Percentiles rank a stretch among this genome's conserved stretches.
Evolutionary conservation across 2,888 invertebrate genomes (phyloP).

Genomic region (Asteroscopus sphinx): DNA sequence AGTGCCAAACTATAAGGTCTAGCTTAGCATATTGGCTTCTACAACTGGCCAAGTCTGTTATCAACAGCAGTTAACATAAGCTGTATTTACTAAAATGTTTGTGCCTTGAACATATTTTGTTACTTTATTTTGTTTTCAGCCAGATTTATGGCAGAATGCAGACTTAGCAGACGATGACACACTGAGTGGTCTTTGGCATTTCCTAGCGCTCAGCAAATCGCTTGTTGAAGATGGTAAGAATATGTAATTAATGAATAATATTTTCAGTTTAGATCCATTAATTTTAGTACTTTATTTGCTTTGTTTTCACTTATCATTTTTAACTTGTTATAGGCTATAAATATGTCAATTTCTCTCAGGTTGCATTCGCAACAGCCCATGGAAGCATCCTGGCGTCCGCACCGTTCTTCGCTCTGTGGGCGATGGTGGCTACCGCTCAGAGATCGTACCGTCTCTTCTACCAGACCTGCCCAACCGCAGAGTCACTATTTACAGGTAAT

Average conservation of each 20-base stretch:
- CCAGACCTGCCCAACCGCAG: constrained; percentile 90
- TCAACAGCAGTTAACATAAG: too few relatives aligned
- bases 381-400: constrained; percentile 91
- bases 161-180: constrained; percentile 93
- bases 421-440: constrained; percentile 89
- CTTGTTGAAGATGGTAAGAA: constrained; percentile 91
- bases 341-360: constrained; percentile 63
- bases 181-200: constrained; percentile 95
- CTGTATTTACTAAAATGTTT: too few relatives aligned
- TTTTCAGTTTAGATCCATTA: too few relatives aligned
- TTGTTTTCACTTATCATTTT: too few relatives aligned
- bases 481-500: constrained; percentile 77
- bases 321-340: too few relatives aligned
- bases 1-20: too few relatives aligned
- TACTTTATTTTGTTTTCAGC: constrained; percentile 79
- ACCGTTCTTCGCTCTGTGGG: constrained; percentile 85
- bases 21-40: too few relatives aligned
- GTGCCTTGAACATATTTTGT: neutral
- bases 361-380: constrained; percentile 88
- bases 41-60: too few relatives aligned
- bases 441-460: constrained; percentile 90
- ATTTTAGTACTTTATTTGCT: too few relatives aligned
- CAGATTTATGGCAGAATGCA: constrained; percentile 94
- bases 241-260: too few relatives aligned
- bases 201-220: constrained; percentile 93